phyloP scores from a whole-genome alignment of 1,140 invertebrate species.

The Apis dorsata region DNA sequence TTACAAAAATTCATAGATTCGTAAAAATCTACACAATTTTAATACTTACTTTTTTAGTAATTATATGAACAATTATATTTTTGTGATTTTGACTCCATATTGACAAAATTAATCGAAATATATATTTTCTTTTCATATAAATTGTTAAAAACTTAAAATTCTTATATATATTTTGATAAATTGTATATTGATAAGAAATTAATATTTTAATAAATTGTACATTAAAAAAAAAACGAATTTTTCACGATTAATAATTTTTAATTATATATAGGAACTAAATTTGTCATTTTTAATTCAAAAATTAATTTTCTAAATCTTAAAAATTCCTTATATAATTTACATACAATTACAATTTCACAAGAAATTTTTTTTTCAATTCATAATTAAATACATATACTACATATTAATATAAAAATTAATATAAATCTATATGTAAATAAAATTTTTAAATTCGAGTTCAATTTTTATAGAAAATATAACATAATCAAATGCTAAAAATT shows the following conservation, averaged over 20 bases:
- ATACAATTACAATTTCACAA: not conserved
- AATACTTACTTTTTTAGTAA: constrained; percentile 1
- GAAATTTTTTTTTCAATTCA: not conserved
- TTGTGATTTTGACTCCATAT: not conserved
- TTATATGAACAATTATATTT: not conserved
- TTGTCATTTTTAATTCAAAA: not conserved
- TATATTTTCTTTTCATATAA: not conserved
- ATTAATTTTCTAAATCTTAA: not conserved
- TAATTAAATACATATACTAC: not conserved
- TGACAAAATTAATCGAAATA: not conserved
- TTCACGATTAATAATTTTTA: not conserved
- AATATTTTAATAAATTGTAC: not conserved
- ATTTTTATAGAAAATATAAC: not conserved
- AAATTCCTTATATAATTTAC: not conserved
- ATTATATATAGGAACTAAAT: not conserved
- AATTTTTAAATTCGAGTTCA: not conserved
- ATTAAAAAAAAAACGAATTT: not conserved
- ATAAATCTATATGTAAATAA: not conserved
- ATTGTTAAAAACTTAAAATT: not conserved
- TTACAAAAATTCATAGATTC: constrained; percentile 19
- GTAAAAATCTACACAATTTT: constrained; percentile 1
- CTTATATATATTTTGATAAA: no score
- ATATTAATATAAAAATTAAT: not conserved
- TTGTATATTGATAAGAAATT: not conserved
- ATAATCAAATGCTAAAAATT: not conserved